These are phyloP conservation scores for Eolophus roseicapilla DNA, from an alignment of 2,113 vertebrate genomes.

Conservation along the genomic window DNA sequence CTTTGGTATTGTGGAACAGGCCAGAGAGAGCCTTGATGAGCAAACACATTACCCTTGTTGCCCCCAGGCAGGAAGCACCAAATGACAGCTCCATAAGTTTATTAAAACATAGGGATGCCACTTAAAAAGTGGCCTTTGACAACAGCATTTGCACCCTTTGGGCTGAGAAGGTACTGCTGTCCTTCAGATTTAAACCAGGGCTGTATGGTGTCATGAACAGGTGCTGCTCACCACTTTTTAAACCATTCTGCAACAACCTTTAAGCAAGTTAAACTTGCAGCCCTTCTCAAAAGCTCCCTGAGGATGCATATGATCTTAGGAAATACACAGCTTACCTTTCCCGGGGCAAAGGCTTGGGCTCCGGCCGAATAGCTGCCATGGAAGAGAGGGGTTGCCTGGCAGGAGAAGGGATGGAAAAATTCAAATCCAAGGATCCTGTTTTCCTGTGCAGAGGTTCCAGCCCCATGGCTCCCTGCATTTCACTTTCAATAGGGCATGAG, in stretches of 20 bases:
- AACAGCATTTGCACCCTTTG: not conserved
- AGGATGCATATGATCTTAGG: not conserved
- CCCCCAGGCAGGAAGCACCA: not conserved
- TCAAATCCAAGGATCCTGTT: constrained; percentile 94
- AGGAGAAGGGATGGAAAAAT: constrained; percentile 90
- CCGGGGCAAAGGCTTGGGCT: constrained; percentile 90
- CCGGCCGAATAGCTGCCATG: constrained; percentile 86
- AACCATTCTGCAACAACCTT: not conserved
- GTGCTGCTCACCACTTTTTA: not conserved
- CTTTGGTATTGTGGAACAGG: not conserved
- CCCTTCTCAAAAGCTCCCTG: not conserved
- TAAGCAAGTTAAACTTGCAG: not conserved
- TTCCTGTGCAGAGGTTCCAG: constrained; percentile 96
- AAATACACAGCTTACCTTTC: constrained; percentile 83
- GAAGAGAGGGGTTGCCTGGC: constrained; percentile 81
- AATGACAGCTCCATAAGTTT: not conserved
- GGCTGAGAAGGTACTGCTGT: not conserved
- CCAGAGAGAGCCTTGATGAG: not conserved
- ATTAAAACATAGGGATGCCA: not conserved
- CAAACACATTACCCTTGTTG: not conserved
- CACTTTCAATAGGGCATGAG: constrained; percentile 94
- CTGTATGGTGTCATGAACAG: not conserved
- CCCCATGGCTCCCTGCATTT: constrained; percentile 93
- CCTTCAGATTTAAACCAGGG: not conserved
- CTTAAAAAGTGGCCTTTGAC: not conserved